A percentile compares a stretch with the other conserved stretches of the same genome.
These are phyloP conservation scores for Mythimna loreyi DNA, from an alignment of 2,888 invertebrate species.

Conservation along the genomic window DNA sequence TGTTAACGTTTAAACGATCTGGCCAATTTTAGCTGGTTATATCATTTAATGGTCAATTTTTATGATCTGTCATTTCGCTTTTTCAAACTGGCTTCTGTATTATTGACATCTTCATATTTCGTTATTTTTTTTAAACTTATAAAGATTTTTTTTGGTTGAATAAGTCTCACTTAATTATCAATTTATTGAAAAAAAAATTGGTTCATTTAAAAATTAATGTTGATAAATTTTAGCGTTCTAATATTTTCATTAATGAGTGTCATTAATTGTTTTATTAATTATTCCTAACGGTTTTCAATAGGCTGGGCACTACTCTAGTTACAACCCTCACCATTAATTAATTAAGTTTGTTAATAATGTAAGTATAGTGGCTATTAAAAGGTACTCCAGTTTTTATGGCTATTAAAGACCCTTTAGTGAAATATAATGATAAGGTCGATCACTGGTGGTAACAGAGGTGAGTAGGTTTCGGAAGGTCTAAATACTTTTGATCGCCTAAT, in stretches of 20 bases:
- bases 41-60: too few relatives aligned
- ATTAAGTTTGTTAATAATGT: slow-evolving; percentile 32
- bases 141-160: neutral
- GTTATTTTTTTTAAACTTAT: too few relatives aligned
- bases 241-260: slow-evolving; percentile 12
- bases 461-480: neutral
- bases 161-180: neutral
- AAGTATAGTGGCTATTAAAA: slow-evolving; percentile 2
- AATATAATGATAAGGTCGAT: slow-evolving; percentile 7
- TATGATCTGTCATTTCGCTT: too few relatives aligned
- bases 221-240: slow-evolving; percentile 2
- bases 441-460: neutral
- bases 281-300: slow-evolving; percentile 31
- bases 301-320: slow-evolving; percentile 3
- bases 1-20: too few relatives aligned
- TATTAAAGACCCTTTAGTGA: neutral
- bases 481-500: neutral
- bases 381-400: slow-evolving; percentile 28
- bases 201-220: neutral
- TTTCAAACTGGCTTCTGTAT: too few relatives aligned
- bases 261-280: slow-evolving; percentile 34
- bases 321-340: slow-evolving; percentile 21
- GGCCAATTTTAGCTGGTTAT: too few relatives aligned
- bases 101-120: too few relatives aligned
- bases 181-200: neutral